These are phyloP conservation scores for Pediacus dermestoides DNA, from an alignment of 2,888 invertebrate species.

Conservation along the genomic window DNA sequence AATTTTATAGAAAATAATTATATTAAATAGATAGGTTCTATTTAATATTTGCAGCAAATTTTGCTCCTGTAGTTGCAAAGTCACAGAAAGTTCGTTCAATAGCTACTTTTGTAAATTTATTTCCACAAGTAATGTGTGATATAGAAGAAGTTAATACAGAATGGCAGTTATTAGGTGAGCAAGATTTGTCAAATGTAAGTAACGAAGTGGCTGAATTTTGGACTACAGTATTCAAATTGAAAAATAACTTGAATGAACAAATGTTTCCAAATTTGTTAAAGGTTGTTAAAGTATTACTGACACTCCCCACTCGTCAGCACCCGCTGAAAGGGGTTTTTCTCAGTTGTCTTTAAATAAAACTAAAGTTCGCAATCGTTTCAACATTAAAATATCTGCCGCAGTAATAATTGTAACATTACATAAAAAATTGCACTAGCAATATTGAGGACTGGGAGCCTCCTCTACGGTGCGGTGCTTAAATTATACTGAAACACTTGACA, in stretches of 20 bases:
- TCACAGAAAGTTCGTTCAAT: constrained; percentile 8
- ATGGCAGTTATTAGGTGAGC: constrained; percentile 9
- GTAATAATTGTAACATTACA: constrained; percentile 9
- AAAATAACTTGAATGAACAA: too few relatives aligned
- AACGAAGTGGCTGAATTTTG: constrained; percentile 8
- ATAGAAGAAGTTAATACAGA: constrained; percentile 10
- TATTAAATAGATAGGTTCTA: too few relatives aligned
- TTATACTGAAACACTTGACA: too few relatives aligned
- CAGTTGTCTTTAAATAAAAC: constrained; percentile 7
- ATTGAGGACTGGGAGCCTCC: too few relatives aligned
- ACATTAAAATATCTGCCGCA: constrained; percentile 8
- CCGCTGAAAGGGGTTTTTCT: constrained; percentile 9
- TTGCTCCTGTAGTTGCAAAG: constrained; percentile 7
- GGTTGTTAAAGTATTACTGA: too few relatives aligned
- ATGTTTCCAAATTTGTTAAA: too few relatives aligned
- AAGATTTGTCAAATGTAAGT: constrained; percentile 6
- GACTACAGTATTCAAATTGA: constrained; percentile 3
- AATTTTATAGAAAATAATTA: too few relatives aligned
- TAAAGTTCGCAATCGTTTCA: constrained; percentile 7
- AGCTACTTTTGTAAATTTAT: constrained; percentile 15
- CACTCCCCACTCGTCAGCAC: constrained; percentile 9
- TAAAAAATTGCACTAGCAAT: too few relatives aligned
- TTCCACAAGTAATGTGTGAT: constrained; percentile 9
- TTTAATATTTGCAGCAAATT: constrained; percentile 11
- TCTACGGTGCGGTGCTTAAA: too few relatives aligned